These are phyloP conservation scores for Gopherus evgoodei DNA, from an alignment of 2,113 vertebrate genomes.

Conservation along the genomic window DNA sequence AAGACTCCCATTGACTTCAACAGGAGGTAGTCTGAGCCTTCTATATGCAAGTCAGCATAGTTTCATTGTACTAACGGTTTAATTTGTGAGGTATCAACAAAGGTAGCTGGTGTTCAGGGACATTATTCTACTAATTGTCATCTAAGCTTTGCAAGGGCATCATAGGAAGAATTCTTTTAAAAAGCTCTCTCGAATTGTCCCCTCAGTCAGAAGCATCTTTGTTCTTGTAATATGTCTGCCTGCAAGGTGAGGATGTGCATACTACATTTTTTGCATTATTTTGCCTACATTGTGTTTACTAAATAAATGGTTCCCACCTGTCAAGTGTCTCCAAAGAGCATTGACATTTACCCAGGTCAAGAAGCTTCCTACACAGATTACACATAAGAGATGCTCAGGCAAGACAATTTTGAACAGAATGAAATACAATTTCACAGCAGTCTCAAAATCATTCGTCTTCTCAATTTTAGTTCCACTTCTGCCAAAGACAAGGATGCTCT, in stretches of 20 bases:
- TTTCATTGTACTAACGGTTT: neutral
- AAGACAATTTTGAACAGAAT: constrained; percentile 64
- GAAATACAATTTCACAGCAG: constrained; percentile 63
- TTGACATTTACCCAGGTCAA: constrained; percentile 50
- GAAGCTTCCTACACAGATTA: constrained; percentile 64
- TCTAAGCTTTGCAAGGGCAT: constrained; percentile 26
- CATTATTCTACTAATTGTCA: constrained; percentile 1
- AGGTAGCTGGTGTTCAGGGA: neutral
- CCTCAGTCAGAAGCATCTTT: constrained; percentile 43
- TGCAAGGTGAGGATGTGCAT: constrained; percentile 55
- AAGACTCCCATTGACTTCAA: neutral
- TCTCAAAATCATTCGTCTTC: constrained; percentile 46
- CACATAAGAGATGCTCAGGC: constrained; percentile 56
- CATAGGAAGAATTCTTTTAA: neutral
- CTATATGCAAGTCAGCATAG: neutral
- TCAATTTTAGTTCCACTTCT: constrained; percentile 43
- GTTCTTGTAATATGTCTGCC: constrained; percentile 29
- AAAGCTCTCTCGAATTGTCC: constrained; percentile 1
- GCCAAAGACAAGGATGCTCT: neutral
- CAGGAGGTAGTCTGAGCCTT: neutral
- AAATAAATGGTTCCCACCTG: constrained; percentile 70
- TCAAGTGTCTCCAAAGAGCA: constrained; percentile 65
- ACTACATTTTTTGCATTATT: constrained; percentile 75
- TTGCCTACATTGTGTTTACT: constrained; percentile 66
- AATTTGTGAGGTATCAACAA: neutral